Conservation (phyloP, 2,797 vertebrate species). For the Pantherophis alleghaniensis region DNA sequence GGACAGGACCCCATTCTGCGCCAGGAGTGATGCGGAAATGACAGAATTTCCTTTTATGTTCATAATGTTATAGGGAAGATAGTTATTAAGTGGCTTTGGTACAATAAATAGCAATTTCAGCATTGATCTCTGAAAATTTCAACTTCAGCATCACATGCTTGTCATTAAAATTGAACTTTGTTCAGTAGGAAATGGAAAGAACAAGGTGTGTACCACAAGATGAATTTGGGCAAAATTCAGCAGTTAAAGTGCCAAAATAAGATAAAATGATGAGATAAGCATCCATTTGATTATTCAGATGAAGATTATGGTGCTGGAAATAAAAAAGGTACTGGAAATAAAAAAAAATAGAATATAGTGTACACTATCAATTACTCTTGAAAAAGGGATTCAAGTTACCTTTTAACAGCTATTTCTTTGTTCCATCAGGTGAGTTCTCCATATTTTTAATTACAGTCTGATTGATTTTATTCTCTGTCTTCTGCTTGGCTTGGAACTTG, state of each 20-base stretch:
- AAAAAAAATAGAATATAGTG: neutral
- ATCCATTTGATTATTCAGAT: neutral
- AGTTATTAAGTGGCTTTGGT: neutral
- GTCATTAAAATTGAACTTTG: neutral
- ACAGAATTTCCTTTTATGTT: neutral
- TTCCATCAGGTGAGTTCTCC: neutral
- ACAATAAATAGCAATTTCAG: neutral
- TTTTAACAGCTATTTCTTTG: neutral
- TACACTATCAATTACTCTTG: neutral
- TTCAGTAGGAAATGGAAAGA: constrained; percentile 27
- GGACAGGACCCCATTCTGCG: no score
- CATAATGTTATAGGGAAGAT: neutral
- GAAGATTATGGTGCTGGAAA: no score
- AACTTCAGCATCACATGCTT: neutral
- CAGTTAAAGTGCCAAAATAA: neutral
- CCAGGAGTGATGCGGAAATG: no score
- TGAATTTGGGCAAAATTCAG: constrained; percentile 7
- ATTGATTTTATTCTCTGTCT: neutral
- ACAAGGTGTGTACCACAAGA: neutral
- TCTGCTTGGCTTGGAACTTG: neutral
- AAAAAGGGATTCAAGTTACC: neutral
- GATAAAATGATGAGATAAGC: neutral
- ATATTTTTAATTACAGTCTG: neutral
- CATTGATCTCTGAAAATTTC: neutral
- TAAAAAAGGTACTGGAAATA: neutral